A percentile compares a stretch with the other conserved stretches of the same genome.
Evolutionary conservation across 2,113 vertebrate genomes (phyloP).

Genomic region (Catharus fuscescens): DNA sequence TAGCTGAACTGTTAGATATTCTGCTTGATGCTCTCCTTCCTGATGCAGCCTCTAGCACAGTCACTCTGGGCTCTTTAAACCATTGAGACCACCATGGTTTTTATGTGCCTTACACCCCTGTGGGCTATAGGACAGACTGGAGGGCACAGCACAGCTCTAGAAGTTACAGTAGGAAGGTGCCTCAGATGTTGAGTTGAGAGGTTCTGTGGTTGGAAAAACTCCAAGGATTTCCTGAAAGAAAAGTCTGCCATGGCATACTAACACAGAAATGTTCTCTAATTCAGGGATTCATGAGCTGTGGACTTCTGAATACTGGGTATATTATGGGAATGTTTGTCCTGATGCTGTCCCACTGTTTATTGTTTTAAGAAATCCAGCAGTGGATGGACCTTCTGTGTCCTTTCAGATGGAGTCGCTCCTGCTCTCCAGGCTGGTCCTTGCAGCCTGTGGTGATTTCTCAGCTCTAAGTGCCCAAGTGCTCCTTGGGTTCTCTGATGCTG

Average conservation of each 20-base stretch:
- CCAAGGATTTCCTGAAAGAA: not conserved
- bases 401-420: not conserved
- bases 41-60: not conserved
- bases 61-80: not conserved
- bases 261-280: not conserved
- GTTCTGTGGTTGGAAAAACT: not conserved
- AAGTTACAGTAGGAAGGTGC: not conserved
- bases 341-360: not conserved
- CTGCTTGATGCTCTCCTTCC: not conserved
- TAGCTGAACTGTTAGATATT: not conserved
- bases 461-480: not conserved
- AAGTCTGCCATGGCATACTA: not conserved
- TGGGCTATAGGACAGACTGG: not conserved
- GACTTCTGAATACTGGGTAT: not conserved
- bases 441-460: not conserved
- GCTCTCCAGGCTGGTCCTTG: not conserved
- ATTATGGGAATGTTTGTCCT: not conserved
- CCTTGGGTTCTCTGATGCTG: not conserved
- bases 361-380: no score
- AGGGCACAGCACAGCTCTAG: not conserved
- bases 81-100: not conserved
- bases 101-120: not conserved
- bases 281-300: not conserved
- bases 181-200: no score
- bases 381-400: not conserved